A percentile compares a stretch with the other conserved stretches of the same genome.
These are phyloP conservation scores for Stratiomys singularior DNA, from an alignment of 2,888 invertebrate genomes.

Conservation along the genomic window DNA sequence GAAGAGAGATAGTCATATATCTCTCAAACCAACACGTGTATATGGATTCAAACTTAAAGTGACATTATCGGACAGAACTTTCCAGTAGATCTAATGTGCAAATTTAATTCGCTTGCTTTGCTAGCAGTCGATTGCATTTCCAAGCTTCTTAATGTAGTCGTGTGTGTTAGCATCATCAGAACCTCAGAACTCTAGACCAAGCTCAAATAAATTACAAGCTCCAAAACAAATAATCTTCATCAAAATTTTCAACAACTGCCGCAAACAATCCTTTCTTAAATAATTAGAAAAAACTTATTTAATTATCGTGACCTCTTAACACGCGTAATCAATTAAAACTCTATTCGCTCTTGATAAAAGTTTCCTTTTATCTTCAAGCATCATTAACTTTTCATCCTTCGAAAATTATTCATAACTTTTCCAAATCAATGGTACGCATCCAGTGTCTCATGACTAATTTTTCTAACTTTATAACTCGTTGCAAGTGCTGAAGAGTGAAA, in stretches of 20 bases:
- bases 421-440: constrained; percentile 14
- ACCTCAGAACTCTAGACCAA: no score
- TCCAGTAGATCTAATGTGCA: no score
- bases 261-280: background rate
- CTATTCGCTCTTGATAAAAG: background rate
- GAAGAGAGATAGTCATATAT: no score
- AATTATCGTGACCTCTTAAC: background rate
- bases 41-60: no score
- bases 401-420: background rate
- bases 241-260: background rate
- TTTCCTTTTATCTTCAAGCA: constrained; percentile 7
- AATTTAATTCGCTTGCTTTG: no score
- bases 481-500: background rate
- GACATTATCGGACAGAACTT: no score
- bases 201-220: no score
- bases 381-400: background rate
- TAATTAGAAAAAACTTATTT: constrained; percentile 14
- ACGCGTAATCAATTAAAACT: background rate
- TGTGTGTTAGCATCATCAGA: no score
- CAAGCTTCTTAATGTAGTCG: no score
- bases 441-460: constrained; percentile 17
- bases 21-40: no score
- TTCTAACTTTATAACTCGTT: constrained; percentile 3
- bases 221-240: no score
- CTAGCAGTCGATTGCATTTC: no score